Evolutionary conservation across 23 tunicate species (phyloP).

Genomic region (Styela clava): DNA sequence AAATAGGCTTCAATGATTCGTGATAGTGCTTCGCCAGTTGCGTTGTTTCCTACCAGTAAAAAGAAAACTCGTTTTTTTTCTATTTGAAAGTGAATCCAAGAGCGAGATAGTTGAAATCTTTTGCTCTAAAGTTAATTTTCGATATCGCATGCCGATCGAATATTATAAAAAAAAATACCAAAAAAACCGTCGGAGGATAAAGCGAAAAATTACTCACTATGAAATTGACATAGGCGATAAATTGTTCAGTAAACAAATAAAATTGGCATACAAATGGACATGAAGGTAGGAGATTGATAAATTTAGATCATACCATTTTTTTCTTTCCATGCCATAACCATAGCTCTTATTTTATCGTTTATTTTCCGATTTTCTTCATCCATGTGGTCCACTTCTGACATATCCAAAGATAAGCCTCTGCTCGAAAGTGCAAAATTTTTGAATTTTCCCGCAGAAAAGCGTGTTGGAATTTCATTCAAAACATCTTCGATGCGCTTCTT

Average conservation of each 20-base stretch:
- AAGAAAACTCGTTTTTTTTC: no score
- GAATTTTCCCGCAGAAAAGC: neutral
- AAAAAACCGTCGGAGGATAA: no score
- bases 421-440: neutral
- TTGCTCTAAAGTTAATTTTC: no score
- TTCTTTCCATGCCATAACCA: neutral
- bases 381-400: neutral
- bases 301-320: neutral
- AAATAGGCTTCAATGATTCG: neutral
- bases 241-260: no score
- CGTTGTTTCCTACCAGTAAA: neutral
- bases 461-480: neutral
- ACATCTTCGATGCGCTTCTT: neutral
- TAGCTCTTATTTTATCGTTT: neutral
- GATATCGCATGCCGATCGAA: no score
- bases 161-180: no score
- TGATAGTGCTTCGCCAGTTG: neutral
- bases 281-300: no score
- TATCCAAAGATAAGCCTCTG: neutral
- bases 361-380: neutral
- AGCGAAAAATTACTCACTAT: no score
- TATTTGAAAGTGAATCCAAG: no score
- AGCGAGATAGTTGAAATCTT: no score
- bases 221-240: no score
- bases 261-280: no score